Evolutionary conservation across 2,888 invertebrate species (phyloP), one percentile per base, ranked within the genome.

Genomic region (Heliconius cydno): DNA sequence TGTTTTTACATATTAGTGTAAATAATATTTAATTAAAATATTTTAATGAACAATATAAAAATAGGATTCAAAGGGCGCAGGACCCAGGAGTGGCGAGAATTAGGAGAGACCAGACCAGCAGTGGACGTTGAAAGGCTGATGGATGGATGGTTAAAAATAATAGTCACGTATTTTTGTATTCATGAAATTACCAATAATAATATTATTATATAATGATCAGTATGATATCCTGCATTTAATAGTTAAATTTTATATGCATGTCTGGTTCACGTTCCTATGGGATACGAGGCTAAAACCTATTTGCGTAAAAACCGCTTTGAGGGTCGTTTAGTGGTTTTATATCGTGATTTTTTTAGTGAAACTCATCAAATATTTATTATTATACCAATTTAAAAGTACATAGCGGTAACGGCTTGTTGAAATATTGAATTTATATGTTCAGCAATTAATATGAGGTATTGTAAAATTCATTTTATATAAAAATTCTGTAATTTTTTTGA

Each of bases 301-400:
- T 78, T 75, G 60, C 28, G 74, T 78, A 46, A 78, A 74, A 74
- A 63, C n/a, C 60, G 41, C 68, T 60, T 74, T 74, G 66, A 74
- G 74, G 72, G 30, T 57, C 67, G 67, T 75, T 75, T 68, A 70
- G 68, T 38, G 28, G 72, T 25, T 73, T 57, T 73, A 73, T 34
- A 73, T 38, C 22, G 66, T 78, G n/a, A 9, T 34, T 65, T 38
- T 63, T 73, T 73, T 66, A 30, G 30, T 73, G 7, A 57, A 73
- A 30, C 34, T 60, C n/a, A 57, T 60, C 34, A 34, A 73, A 60
- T 73, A 73, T 73, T 73, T 73, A 73, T 73, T 73, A 73, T 34
- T 73, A 73, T 34, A 60, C 73, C 73, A 73, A 60, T 60, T 73
- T 60, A 73, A 73, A 73, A 73, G 12, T 60, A 60, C 57, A n/a